These are phyloP conservation scores for Agrochola litura DNA, from an alignment of 2,888 invertebrate genomes.

Conservation along the genomic window DNA sequence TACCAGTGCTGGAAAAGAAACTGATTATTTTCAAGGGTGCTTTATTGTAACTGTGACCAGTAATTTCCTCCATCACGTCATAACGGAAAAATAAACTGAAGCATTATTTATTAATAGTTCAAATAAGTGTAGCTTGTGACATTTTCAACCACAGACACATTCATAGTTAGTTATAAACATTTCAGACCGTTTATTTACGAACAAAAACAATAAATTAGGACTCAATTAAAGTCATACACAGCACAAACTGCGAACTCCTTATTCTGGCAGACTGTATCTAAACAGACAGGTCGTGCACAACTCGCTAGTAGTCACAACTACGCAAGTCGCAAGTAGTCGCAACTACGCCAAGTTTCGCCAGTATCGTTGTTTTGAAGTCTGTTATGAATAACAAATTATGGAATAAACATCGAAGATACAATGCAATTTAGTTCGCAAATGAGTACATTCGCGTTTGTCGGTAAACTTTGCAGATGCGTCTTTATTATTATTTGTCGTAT, in stretches of 20 bases:
- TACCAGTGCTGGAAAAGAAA: neutral
- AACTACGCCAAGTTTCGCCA: slow-evolving; percentile 47
- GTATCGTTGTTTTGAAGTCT: slow-evolving; percentile 43
- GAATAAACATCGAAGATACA: slow-evolving; percentile 51
- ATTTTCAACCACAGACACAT: neutral
- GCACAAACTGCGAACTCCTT: slow-evolving; percentile 26
- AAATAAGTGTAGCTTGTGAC: neutral
- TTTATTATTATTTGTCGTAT: slow-evolving; percentile 15
- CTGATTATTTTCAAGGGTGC: neutral
- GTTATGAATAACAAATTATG: slow-evolving; percentile 60
- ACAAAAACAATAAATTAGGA: slow-evolving; percentile 40
- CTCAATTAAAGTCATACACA: slow-evolving; percentile 40
- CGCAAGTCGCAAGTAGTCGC: slow-evolving; percentile 30
- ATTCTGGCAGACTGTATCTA: slow-evolving; percentile 50
- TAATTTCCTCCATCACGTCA: neutral
- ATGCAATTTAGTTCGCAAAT: slow-evolving; percentile 47
- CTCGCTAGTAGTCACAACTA: slow-evolving; percentile 32
- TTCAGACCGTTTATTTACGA: slow-evolving; percentile 24
- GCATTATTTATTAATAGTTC: neutral
- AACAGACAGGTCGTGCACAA: slow-evolving; percentile 23
- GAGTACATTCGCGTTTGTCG: slow-evolving; percentile 32
- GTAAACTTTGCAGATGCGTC: slow-evolving; percentile 9
- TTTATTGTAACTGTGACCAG: neutral
- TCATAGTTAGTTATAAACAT: slow-evolving; percentile 3
- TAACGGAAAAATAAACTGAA: neutral